phyloP scores from a whole-genome alignment of 2,113 vertebrate genomes.

The Sakesphorus luctuosus region DNA sequence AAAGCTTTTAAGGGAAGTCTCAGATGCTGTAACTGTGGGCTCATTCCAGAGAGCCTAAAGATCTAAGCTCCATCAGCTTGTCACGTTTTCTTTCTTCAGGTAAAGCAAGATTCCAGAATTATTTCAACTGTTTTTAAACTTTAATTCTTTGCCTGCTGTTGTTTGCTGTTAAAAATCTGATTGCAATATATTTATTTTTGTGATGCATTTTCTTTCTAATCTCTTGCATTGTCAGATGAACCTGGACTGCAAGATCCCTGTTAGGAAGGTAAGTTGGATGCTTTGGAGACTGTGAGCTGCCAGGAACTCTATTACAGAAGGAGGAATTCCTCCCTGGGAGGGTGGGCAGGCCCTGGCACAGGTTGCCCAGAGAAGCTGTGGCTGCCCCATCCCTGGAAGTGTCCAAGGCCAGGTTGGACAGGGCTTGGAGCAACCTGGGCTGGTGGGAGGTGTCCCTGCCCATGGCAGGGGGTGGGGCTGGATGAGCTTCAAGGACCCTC shows the following conservation, averaged over 20 bases:
- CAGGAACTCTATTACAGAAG: slow-evolving; percentile 41
- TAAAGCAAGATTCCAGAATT: background rate
- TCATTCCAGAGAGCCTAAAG: background rate
- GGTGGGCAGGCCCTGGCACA: background rate
- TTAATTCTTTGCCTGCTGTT: background rate
- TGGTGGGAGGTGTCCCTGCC: background rate
- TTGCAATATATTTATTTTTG: background rate
- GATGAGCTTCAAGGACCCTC: background rate
- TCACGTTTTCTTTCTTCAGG: background rate
- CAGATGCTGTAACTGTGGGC: background rate
- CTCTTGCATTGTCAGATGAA: slow-evolving; percentile 71
- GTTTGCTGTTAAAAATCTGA: background rate
- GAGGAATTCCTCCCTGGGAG: background rate
- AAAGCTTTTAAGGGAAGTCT: slow-evolving; percentile 9
- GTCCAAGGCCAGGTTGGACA: fast-evolving
- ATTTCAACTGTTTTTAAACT: background rate
- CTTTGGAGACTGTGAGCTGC: slow-evolving; percentile 67
- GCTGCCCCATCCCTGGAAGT: background rate
- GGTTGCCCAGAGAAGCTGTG: background rate
- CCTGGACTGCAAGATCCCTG: slow-evolving; percentile 84
- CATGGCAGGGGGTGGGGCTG: background rate
- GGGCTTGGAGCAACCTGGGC: background rate
- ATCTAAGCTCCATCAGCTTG: background rate
- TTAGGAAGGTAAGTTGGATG: slow-evolving; percentile 79
- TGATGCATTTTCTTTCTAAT: background rate